These are phyloP conservation scores for Syrphus vitripennis DNA, from an alignment of 2,888 invertebrate species.

Conservation along the genomic window DNA sequence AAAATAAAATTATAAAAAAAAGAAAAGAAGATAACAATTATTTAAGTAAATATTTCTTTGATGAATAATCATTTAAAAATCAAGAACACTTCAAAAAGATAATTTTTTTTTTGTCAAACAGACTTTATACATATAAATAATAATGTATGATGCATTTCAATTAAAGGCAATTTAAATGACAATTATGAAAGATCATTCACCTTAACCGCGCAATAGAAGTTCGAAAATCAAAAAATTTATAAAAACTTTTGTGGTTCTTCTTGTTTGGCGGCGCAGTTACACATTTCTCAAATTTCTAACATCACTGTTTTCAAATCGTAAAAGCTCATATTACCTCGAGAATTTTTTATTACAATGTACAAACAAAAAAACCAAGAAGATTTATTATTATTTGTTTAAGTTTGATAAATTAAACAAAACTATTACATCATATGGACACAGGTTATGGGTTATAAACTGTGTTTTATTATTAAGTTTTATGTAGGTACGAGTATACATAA, in stretches of 20 bases:
- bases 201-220: background rate
- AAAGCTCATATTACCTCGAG: background rate
- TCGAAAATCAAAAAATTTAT: background rate
- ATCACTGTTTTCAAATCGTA: background rate
- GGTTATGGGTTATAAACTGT: too few species aligned
- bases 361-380: background rate
- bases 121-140: background rate
- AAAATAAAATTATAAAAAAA: too few species aligned
- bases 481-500: background rate
- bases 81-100: background rate
- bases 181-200: conserved; percentile 1
- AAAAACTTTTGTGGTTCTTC: background rate
- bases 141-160: background rate
- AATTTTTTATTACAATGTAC: too few species aligned
- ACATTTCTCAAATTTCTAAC: background rate
- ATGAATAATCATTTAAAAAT: background rate
- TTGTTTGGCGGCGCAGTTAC: background rate
- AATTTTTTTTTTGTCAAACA: background rate
- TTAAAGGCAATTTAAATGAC: background rate
- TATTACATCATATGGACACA: background rate
- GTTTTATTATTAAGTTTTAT: background rate
- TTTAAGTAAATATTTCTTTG: too few species aligned
- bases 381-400: background rate
- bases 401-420: background rate
- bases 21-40: too few species aligned